A percentile compares a stretch with the other conserved stretches of the same genome.
These are phyloP conservation scores for Ornithoptera alexandrae DNA, from an alignment of 2,888 invertebrate species.

Conservation along the genomic window DNA sequence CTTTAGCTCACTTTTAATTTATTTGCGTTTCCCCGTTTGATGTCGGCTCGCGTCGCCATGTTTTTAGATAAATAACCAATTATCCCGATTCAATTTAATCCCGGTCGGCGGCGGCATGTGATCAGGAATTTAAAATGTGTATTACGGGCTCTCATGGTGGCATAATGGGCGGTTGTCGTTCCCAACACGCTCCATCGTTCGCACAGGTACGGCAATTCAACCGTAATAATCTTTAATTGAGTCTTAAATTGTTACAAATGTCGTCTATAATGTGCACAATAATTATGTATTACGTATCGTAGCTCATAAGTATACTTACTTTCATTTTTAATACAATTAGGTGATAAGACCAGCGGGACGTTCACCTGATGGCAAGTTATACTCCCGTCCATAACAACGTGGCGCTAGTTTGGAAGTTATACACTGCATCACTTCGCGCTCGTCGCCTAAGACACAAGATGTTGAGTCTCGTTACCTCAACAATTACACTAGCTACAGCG, in stretches of 20 bases:
- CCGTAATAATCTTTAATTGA: constrained; percentile 26
- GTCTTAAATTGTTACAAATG: constrained; percentile 14
- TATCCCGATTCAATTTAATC: constrained; percentile 66
- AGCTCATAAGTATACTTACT: no score
- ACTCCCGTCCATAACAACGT: no score
- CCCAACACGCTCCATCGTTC: constrained; percentile 5
- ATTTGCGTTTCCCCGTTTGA: constrained; percentile 71
- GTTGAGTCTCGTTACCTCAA: no score
- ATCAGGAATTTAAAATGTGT: constrained; percentile 40
- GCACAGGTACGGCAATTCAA: constrained; percentile 18
- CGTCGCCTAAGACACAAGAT: no score
- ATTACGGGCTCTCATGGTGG: constrained; percentile 26
- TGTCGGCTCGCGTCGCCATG: constrained; percentile 53
- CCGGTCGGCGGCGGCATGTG: constrained; percentile 45
- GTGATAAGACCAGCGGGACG: no score
- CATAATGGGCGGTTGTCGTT: constrained; percentile 28
- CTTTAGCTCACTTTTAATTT: constrained; percentile 71
- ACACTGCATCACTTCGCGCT: no score
- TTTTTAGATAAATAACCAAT: constrained; percentile 74
- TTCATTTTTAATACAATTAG: no score
- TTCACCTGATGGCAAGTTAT: no score
- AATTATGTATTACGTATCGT: no score
- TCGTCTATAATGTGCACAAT: no score
- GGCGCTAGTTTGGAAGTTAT: no score
- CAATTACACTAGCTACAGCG: no score